Evolutionary conservation across 2,113 vertebrate species (phyloP), one percentile per base, ranked within the genome.

Genomic region (Cyprichromis sp.): DNA sequence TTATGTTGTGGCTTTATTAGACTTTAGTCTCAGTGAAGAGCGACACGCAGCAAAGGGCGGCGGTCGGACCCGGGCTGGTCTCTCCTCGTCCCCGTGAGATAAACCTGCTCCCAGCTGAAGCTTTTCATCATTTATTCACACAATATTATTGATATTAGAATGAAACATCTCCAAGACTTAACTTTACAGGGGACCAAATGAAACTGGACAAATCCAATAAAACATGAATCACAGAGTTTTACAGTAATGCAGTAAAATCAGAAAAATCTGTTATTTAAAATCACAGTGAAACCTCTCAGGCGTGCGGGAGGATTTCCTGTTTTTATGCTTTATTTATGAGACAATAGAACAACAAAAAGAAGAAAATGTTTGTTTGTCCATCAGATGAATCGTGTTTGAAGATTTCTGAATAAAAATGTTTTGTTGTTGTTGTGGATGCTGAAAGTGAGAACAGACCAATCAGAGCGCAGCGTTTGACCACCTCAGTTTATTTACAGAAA

Each of bases 401-500:
- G 14, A 9, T 71, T 71, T 71, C 12, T 71, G 36, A 71, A 42
- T 71, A 42, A 71, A 71, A 63, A 63, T 63, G 59, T 63, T 66
- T 63, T 63, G 26, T 5, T 36, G 2, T 61, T 31, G 61, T 36
- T 66, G 31, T 38, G 34, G 34, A 21, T 38, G 61, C 34, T 73
- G 17, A 71, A 36, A 26, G 4, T 21, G 17, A 68, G 36, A 83
- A 85, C 2, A 11, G 81, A 90, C 79, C 86, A 92, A 91, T 86
- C 61, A 90, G 76, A 90, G 3, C 5, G 4, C 82, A 89, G 63
- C 14, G 2, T 89, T 91, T 80, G 38, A 89, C 34, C 90, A 94
- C 47, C 29, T 91, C 83, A 38, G 55, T 95, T 95, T 95, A 95
- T 95, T 95, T 93, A 94, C 93, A 94, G 91, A 89, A 92, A 87